Evolutionary conservation across 1,140 invertebrate genomes (phyloP).

Genomic region (Drosophila punjabiensis): DNA sequence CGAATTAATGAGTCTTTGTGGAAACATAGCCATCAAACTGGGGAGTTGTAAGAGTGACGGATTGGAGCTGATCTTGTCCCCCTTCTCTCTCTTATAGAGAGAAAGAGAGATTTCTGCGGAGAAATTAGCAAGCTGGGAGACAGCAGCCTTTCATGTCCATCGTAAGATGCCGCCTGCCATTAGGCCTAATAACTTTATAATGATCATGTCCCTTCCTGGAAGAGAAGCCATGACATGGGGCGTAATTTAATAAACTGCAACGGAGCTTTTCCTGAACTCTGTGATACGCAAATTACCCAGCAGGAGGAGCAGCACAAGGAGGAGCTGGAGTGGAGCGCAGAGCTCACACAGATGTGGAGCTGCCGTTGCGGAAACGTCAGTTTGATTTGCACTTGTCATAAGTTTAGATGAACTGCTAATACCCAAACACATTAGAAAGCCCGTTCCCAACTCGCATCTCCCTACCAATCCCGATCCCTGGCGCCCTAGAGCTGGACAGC

Average conservation of each 20-base stretch:
- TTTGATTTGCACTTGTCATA: slow-evolving; percentile 84
- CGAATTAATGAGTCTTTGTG: slow-evolving; percentile 64
- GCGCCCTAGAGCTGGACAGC: slow-evolving; percentile 48
- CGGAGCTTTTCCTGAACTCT: slow-evolving; percentile 54
- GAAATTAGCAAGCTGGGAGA: slow-evolving; percentile 26
- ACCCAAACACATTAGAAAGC: slow-evolving; percentile 82
- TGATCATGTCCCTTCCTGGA: slow-evolving; percentile 71
- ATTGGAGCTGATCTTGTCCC: slow-evolving; percentile 5
- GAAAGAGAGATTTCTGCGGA: slow-evolving; percentile 19
- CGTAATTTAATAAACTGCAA: slow-evolving; percentile 80
- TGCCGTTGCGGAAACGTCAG: slow-evolving; percentile 76
- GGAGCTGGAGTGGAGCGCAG: background rate
- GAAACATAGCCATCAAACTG: slow-evolving; percentile 29
- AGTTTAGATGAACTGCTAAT: slow-evolving; percentile 84
- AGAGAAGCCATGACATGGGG: slow-evolving; percentile 45
- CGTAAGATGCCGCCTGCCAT: slow-evolving; percentile 30
- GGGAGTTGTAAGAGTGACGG: slow-evolving; percentile 25
- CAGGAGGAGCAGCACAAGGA: slow-evolving; percentile 1
- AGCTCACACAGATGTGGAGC: slow-evolving; percentile 15
- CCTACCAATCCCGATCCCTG: slow-evolving; percentile 9
- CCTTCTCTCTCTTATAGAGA: background rate
- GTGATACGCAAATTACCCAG: slow-evolving; percentile 69
- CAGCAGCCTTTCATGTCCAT: slow-evolving; percentile 27
- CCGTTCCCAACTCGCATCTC: slow-evolving; percentile 26
- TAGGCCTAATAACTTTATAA: slow-evolving; percentile 79